Percentiles rank a stretch among this genome's conserved stretches.
Conservation (phyloP, 2,888 invertebrate species). For the Epinotia bilunana region DNA sequence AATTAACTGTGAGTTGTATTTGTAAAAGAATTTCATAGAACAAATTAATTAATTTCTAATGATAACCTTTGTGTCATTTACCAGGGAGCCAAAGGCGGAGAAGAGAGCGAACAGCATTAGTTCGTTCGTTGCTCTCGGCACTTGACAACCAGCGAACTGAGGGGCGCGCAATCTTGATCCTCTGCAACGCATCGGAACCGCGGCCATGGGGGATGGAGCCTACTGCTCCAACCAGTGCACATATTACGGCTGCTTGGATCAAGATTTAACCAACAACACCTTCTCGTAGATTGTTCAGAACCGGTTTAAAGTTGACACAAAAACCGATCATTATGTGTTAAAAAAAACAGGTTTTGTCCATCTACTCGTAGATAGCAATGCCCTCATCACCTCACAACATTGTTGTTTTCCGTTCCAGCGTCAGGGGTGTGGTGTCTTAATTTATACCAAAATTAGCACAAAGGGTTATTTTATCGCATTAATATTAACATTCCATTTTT, state of each 20-base stretch:
- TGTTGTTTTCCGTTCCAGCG: conserved; percentile 60
- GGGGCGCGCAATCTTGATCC: conserved; percentile 79
- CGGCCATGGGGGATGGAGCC: conserved; percentile 64
- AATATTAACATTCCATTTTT: conserved; percentile 83
- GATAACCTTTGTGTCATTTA: conserved; percentile 45
- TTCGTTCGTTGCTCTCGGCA: conserved; percentile 90
- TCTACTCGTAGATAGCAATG: conserved; percentile 51
- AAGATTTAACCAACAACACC: conserved; percentile 59
- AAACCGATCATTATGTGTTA: not conserved
- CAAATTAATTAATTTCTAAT: not conserved
- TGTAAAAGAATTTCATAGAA: not conserved
- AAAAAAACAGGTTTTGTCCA: conserved; percentile 37
- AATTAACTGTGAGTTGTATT: conserved; percentile 41
- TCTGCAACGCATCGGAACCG: conserved; percentile 70
- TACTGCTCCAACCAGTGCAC: conserved; percentile 57
- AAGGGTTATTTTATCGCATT: conserved; percentile 68
- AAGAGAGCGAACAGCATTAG: conserved; percentile 95
- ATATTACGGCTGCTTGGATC: conserved; percentile 63
- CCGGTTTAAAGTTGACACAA: not conserved
- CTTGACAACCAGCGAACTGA: conserved; percentile 87
- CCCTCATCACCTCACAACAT: conserved; percentile 68
- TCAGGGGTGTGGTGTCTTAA: conserved; percentile 72
- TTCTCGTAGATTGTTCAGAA: conserved; percentile 44
- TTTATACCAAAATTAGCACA: conserved; percentile 81
- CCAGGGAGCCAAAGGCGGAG: conserved; percentile 92